Evolutionary conservation across 2,113 vertebrate species (phyloP).

Genomic region (Psilopogon haemacephalus): DNA sequence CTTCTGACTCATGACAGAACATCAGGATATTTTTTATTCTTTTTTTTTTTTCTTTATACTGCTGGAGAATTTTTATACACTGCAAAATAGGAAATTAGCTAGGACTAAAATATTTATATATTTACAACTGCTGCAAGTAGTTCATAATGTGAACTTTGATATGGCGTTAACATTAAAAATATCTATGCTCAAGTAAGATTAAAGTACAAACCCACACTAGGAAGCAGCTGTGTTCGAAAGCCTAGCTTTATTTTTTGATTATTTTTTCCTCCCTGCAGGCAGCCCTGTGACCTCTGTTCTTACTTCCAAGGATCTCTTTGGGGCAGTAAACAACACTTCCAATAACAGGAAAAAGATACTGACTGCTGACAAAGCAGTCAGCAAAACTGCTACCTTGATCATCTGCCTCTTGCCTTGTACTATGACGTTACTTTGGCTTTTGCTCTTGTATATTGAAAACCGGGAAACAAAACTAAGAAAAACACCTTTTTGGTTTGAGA

Average conservation of each 20-base stretch:
- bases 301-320: slow-evolving; percentile 3
- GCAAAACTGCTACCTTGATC: slow-evolving; percentile 11
- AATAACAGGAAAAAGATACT: slow-evolving; percentile 3
- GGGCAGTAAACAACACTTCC: not conserved
- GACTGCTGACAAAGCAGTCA: not conserved
- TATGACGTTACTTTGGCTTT: slow-evolving; percentile 1
- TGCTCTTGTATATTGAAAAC: not conserved
- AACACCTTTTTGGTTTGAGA: not conserved
- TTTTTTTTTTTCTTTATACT: too few relatives aligned
- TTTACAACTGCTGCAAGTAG: too few relatives aligned
- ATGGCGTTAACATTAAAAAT: too few relatives aligned
- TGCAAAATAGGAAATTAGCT: too few relatives aligned
- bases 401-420: slow-evolving; percentile 24
- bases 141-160: too few relatives aligned
- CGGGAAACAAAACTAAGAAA: not conserved
- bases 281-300: not conserved
- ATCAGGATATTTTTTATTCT: too few relatives aligned
- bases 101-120: too few relatives aligned
- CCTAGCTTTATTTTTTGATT: slow-evolving; percentile 13
- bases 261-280: not conserved
- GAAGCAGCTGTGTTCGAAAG: not conserved
- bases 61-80: too few relatives aligned
- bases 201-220: not conserved
- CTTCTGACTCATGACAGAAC: too few relatives aligned
- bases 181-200: not conserved